Evolutionary conservation across 2,888 invertebrate species (phyloP).

Genomic region (Bombylius discolor): DNA sequence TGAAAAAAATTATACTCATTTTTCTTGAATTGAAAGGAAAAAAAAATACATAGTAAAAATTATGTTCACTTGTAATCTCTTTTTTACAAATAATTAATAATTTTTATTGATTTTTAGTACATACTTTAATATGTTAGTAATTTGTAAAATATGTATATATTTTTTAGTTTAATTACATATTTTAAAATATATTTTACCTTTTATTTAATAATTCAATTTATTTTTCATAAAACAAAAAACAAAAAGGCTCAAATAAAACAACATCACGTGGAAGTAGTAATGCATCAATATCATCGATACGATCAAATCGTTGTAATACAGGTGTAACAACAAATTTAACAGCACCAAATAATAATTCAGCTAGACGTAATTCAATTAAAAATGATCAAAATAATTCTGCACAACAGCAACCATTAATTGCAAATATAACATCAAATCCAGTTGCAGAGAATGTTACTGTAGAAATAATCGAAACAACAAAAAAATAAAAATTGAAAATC

Average conservation of each 20-base stretch:
- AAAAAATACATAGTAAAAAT: too few relatives aligned
- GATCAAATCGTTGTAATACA: conserved; percentile 47
- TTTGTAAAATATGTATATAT: too few relatives aligned
- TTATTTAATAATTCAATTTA: neutral
- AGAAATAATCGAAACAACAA: conserved; percentile 58
- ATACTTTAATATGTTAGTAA: too few relatives aligned
- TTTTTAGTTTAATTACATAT: neutral
- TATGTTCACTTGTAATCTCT: too few relatives aligned
- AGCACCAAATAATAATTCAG: neutral
- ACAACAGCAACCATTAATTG: conserved; percentile 26
- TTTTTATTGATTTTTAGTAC: too few relatives aligned
- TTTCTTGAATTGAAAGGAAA: too few relatives aligned
- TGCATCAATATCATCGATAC: conserved; percentile 58
- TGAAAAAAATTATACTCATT: too few relatives aligned
- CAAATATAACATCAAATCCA: conserved; percentile 36
- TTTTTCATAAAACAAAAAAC: conserved; percentile 3
- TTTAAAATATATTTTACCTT: neutral
- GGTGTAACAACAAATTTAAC: conserved; percentile 21
- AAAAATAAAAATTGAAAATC: conserved; percentile 28
- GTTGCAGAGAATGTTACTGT: conserved; percentile 57
- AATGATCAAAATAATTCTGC: conserved; percentile 17
- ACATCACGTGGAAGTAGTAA: conserved; percentile 61
- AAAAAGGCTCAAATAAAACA: conserved; percentile 36
- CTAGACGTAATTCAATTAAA: neutral
- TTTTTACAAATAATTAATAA: too few relatives aligned